phyloP scores from a whole-genome alignment of 2,888 invertebrate species.

The Noctua fimbriata region DNA sequence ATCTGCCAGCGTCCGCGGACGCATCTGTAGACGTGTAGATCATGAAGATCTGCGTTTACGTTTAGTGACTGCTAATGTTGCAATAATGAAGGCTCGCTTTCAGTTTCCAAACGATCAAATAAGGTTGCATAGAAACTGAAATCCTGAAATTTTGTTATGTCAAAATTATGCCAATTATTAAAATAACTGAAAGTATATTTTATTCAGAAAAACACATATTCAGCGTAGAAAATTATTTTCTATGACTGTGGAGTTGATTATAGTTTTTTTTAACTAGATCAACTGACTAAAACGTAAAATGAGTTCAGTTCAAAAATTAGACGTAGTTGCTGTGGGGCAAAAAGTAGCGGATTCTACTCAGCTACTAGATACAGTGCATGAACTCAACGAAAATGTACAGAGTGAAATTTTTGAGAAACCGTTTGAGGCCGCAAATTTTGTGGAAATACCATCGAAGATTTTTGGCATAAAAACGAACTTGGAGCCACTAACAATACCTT shows the following conservation, averaged over 20 bases:
- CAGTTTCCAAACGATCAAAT: conserved; percentile 12
- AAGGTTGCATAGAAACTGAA: conserved; percentile 73
- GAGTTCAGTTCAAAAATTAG: conserved; percentile 21
- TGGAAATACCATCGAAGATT: conserved; percentile 83
- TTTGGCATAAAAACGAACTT: conserved; percentile 78
- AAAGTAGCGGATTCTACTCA: conserved; percentile 69
- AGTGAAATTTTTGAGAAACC: conserved; percentile 80
- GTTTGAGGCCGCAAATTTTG: conserved; percentile 76
- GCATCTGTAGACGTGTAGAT: not conserved
- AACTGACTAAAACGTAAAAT: conserved; percentile 25
- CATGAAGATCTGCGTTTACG: conserved; percentile 11
- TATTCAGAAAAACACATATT: not conserved
- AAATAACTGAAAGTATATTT: conserved; percentile 12
- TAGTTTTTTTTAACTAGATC: not conserved
- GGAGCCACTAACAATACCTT: conserved; percentile 86
- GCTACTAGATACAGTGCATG: conserved; percentile 82
- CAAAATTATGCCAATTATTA: conserved; percentile 47
- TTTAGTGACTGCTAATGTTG: conserved; percentile 15
- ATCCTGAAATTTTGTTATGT: conserved; percentile 60
- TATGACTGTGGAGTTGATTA: not conserved
- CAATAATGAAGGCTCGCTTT: conserved; percentile 9
- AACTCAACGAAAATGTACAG: conserved; percentile 82
- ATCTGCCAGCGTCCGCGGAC: no score
- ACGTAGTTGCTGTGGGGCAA: conserved; percentile 65
- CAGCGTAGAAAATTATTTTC: not conserved